Percentiles rank a stretch among this genome's conserved stretches.
Evolutionary conservation across 2,888 invertebrate species (phyloP).

Genomic region (Rhingia rostrata): DNA sequence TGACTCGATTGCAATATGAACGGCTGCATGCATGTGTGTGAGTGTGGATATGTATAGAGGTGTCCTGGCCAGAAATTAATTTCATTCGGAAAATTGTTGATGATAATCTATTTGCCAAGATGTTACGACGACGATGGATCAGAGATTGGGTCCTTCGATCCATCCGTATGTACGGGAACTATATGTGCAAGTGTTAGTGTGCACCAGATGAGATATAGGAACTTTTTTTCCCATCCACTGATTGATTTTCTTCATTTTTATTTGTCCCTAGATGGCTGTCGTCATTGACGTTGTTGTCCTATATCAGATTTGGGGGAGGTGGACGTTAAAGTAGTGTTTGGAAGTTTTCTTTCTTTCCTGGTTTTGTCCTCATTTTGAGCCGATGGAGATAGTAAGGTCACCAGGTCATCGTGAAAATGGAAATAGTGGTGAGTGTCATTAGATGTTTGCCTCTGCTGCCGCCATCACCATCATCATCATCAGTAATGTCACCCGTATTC

Average conservation of each 20-base stretch:
- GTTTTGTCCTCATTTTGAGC: neutral
- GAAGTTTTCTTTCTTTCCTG: conserved; percentile 10
- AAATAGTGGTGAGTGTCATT: conserved; percentile 26
- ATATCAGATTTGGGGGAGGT: too few species aligned
- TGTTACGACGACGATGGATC: conserved; percentile 57
- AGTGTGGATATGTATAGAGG: conserved; percentile 16
- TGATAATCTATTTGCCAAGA: conserved; percentile 74
- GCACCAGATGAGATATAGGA: conserved; percentile 28
- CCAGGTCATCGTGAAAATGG: conserved; percentile 5
- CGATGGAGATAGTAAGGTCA: conserved; percentile 16
- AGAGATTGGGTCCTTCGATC: neutral
- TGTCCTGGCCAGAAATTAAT: conserved; percentile 74
- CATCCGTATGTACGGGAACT: neutral
- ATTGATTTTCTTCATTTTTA: conserved; percentile 65
- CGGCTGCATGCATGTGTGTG: neutral
- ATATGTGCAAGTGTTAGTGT: conserved; percentile 10
- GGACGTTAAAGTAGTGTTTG: neutral
- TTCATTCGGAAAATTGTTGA: conserved; percentile 71
- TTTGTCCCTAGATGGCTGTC: conserved; percentile 4
- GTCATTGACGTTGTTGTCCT: too few species aligned
- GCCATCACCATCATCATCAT: conserved; percentile 26
- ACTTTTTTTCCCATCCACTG: conserved; percentile 38
- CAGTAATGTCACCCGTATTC: conserved; percentile 38
- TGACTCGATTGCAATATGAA: conserved; percentile 58
- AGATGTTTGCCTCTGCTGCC: conserved; percentile 1